These are phyloP conservation scores for human (Homo sapiens) DNA, from an alignment of 2,113 vertebrate genomes.

Conservation along the genomic window DNA sequence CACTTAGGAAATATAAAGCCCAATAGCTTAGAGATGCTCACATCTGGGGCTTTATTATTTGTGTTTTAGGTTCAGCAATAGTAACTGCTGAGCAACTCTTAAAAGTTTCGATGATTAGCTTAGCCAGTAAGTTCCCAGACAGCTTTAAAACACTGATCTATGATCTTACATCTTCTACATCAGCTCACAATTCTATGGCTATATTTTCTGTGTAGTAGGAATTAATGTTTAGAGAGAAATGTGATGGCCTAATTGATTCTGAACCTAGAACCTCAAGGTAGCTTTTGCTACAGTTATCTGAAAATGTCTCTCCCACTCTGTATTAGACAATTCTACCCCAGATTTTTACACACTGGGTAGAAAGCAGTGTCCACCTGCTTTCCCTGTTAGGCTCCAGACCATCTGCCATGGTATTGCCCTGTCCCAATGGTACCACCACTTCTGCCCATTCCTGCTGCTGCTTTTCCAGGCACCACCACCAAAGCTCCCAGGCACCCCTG, in stretches of 20 bases:
- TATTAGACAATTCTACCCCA: no score
- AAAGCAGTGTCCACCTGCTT: background rate
- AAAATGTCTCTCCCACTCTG: background rate
- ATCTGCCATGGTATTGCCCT: background rate
- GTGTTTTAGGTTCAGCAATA: background rate
- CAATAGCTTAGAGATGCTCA: background rate
- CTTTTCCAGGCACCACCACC: background rate
- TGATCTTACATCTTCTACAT: background rate
- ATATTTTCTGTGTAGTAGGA: background rate
- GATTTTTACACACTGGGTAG: background rate
- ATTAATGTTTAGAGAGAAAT: background rate
- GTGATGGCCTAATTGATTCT: background rate
- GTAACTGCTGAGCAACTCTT: background rate
- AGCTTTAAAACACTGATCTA: background rate
- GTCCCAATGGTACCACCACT: background rate
- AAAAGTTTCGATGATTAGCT: background rate
- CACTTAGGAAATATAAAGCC: background rate
- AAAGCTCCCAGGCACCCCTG: no score
- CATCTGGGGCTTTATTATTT: background rate
- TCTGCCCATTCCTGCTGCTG: background rate
- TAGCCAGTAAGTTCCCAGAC: background rate
- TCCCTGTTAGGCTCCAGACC: background rate
- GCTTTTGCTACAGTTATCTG: background rate
- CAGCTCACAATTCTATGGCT: background rate
- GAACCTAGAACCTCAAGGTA: background rate